Conservation (phyloP, 2,888 invertebrate genomes). For the Embidobia sp. region DNA sequence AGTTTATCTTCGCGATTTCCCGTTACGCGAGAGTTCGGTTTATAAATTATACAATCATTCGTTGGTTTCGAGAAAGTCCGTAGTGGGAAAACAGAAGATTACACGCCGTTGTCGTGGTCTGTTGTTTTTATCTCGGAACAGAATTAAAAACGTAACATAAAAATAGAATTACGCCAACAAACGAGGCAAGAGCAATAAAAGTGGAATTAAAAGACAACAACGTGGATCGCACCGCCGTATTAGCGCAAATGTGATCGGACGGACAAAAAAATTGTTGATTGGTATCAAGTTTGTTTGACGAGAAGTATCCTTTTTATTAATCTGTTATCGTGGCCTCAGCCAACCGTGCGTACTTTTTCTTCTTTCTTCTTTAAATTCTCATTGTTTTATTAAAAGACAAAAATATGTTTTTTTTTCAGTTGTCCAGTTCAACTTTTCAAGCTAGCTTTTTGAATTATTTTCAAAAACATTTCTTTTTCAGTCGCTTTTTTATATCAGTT, state of each 20-base stretch:
- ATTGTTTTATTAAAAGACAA: too few species aligned
- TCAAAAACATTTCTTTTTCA: too few species aligned
- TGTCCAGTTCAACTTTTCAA: too few species aligned
- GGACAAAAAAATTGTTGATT: constrained; percentile 5
- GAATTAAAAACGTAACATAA: constrained; percentile 11
- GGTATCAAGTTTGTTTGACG: too few species aligned
- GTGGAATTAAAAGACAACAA: too few species aligned
- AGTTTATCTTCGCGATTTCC: constrained; percentile 43
- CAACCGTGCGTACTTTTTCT: too few species aligned
- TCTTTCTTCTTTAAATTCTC: too few species aligned
- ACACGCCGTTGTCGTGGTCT: constrained; percentile 5
- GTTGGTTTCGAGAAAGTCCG: constrained; percentile 14
- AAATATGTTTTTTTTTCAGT: too few species aligned
- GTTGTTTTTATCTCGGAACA: constrained; percentile 27
- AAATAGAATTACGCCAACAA: background rate
- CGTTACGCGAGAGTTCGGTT: constrained; percentile 42
- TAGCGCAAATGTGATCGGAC: background rate
- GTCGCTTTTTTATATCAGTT: too few species aligned
- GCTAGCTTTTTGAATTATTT: too few species aligned
- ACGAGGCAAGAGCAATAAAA: background rate
- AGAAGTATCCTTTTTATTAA: too few species aligned
- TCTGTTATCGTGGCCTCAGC: too few species aligned
- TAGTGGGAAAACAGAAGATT: constrained; percentile 20
- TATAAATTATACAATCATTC: constrained; percentile 44
- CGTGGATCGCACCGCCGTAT: background rate